These are phyloP conservation scores for Pomacea maculata DNA, from an alignment of 1,140 invertebrate genomes.

Conservation along the genomic window DNA sequence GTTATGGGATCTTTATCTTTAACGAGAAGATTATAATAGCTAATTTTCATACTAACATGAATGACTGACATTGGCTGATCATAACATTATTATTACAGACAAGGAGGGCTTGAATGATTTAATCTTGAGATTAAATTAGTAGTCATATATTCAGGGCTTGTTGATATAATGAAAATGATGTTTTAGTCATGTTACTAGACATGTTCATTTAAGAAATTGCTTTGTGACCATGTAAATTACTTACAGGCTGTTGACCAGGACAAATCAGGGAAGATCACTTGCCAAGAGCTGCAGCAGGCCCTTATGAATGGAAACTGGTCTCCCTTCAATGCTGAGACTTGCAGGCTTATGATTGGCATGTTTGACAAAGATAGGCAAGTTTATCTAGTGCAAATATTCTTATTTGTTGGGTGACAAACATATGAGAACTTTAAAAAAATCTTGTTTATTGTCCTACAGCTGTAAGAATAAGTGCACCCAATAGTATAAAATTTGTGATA, in stretches of 20 bases:
- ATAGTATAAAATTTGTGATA: not conserved
- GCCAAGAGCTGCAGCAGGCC: conserved; percentile 60
- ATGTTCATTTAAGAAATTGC: not conserved
- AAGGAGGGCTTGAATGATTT: too few relatives aligned
- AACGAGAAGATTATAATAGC: too few relatives aligned
- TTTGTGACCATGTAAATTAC: not conserved
- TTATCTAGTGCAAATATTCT: not conserved
- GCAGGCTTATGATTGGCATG: conserved; percentile 76
- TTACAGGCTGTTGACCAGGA: conserved; percentile 81
- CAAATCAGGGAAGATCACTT: conserved; percentile 69
- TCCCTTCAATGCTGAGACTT: conserved; percentile 64
- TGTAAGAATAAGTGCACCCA: not conserved
- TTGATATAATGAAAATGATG: too few relatives aligned
- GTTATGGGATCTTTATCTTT: too few relatives aligned
- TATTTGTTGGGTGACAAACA: not conserved
- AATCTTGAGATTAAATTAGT: too few relatives aligned
- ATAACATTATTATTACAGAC: too few relatives aligned
- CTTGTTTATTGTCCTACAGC: too few relatives aligned
- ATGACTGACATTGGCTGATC: too few relatives aligned
- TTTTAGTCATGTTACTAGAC: not conserved
- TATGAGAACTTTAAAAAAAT: too few relatives aligned
- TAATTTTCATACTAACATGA: too few relatives aligned
- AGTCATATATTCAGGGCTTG: too few relatives aligned
- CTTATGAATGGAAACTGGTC: conserved; percentile 65
- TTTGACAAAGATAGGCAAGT: conserved; percentile 67